Conservation (phyloP, 2,113 vertebrate species). For the Smithornis capensis region DNA sequence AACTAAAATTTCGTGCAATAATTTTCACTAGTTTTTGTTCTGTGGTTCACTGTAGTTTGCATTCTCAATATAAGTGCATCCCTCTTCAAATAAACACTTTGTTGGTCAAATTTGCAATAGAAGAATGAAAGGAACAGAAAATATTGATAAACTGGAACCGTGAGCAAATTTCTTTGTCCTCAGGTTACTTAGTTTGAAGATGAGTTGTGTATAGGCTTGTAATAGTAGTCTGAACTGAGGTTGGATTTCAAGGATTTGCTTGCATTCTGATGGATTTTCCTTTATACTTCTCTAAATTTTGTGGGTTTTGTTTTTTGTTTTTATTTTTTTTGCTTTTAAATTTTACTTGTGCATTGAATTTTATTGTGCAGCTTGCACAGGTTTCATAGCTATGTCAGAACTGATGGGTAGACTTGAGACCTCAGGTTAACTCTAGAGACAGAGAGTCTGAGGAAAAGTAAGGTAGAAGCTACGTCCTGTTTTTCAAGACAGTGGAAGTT, state of each 20-base stretch:
- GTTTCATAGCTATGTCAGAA: background rate
- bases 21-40: background rate
- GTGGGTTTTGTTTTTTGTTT: background rate
- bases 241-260: background rate
- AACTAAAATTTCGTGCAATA: background rate
- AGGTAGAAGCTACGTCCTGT: background rate
- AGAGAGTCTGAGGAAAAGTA: background rate
- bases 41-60: background rate
- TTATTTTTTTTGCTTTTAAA: background rate
- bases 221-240: background rate
- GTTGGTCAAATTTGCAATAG: background rate
- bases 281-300: background rate
- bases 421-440: background rate
- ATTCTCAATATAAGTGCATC: background rate
- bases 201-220: background rate
- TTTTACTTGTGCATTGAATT: background rate
- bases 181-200: background rate
- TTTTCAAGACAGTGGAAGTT: conserved; percentile 15
- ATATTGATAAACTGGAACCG: background rate
- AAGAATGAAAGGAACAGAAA: background rate
- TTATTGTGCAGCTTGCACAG: background rate
- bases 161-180: background rate
- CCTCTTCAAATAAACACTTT: background rate
- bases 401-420: background rate
- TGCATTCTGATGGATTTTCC: background rate